These are phyloP conservation scores for Parazoanthus atlanticus DNA, from an alignment of 92 coral and sea anemone genomes.

Conservation along the genomic window DNA sequence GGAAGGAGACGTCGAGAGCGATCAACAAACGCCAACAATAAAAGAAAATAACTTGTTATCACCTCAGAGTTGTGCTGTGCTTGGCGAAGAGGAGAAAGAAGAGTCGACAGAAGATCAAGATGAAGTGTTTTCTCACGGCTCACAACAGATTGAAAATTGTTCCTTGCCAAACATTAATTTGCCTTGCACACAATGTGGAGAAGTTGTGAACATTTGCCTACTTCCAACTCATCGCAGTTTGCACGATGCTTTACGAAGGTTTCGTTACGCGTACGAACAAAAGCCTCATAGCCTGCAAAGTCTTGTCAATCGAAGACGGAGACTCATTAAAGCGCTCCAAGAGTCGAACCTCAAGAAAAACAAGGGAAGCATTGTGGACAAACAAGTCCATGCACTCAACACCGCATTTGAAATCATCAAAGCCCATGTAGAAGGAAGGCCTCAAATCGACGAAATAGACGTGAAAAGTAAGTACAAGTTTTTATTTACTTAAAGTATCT, in stretches of 20 bases:
- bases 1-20: constrained; percentile 47
- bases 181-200: constrained; percentile 85
- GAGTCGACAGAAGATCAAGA: constrained; percentile 20
- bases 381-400: constrained; percentile 71
- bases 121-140: constrained; percentile 33
- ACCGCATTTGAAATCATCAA: constrained; percentile 88
- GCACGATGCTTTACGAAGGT: constrained; percentile 82
- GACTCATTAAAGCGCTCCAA: constrained; percentile 64
- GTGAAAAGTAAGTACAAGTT: constrained; percentile 47
- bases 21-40: constrained; percentile 17
- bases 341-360: constrained; percentile 55
- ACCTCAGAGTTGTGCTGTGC: background rate
- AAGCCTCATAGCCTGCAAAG: constrained; percentile 61
- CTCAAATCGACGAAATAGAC: constrained; percentile 33
- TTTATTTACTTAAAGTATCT: constrained; percentile 2
- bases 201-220: constrained; percentile 75
- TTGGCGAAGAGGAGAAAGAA: background rate
- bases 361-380: constrained; percentile 55
- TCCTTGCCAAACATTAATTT: constrained; percentile 75
- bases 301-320: constrained; percentile 66
- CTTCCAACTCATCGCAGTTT: constrained; percentile 76
- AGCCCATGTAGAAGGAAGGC: constrained; percentile 67
- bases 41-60: constrained; percentile 16
- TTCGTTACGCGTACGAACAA: constrained; percentile 70
- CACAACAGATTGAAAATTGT: constrained; percentile 4